Percentiles rank a stretch among this genome's conserved stretches.
Conservation (phyloP, 1,140 invertebrate species). For the Druon quercuslanigerum region DNA sequence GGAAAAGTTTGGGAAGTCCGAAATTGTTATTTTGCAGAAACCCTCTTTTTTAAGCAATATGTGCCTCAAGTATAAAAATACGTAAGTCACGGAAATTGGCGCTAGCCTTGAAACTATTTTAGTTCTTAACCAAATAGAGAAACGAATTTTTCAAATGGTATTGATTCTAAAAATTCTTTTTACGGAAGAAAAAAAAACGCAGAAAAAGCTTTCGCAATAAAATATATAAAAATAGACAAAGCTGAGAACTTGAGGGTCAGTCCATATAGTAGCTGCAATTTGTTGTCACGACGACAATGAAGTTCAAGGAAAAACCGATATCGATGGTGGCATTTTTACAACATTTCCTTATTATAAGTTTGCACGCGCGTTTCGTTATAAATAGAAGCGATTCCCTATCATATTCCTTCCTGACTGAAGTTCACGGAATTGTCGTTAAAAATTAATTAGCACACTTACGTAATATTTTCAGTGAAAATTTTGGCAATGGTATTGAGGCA, state of each 20-base stretch:
- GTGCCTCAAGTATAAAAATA: too few species aligned
- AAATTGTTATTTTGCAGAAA: too few species aligned
- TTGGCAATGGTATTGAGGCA: conserved; percentile 1
- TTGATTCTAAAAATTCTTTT: too few species aligned
- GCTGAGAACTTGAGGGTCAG: not conserved
- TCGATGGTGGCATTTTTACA: not conserved
- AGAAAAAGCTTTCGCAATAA: too few species aligned
- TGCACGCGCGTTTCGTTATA: too few species aligned
- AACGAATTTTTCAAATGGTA: too few species aligned
- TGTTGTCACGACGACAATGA: conserved; percentile 16
- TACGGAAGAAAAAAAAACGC: too few species aligned
- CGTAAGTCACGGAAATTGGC: too few species aligned
- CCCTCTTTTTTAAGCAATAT: too few species aligned
- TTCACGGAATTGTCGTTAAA: not conserved
- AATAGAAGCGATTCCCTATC: not conserved
- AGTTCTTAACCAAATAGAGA: too few species aligned
- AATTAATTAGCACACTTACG: not conserved
- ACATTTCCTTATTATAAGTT: not conserved
- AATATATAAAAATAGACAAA: conserved; percentile 27
- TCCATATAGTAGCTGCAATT: not conserved
- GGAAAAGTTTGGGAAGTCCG: too few species aligned
- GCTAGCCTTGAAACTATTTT: too few species aligned
- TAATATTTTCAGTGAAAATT: not conserved
- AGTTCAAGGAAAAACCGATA: conserved; percentile 34
- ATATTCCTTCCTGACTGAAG: not conserved